A percentile compares a stretch with the other conserved stretches of the same genome.
Evolutionary conservation across 2,888 invertebrate species (phyloP).

Genomic region (Prostheceraeus crozeri): DNA sequence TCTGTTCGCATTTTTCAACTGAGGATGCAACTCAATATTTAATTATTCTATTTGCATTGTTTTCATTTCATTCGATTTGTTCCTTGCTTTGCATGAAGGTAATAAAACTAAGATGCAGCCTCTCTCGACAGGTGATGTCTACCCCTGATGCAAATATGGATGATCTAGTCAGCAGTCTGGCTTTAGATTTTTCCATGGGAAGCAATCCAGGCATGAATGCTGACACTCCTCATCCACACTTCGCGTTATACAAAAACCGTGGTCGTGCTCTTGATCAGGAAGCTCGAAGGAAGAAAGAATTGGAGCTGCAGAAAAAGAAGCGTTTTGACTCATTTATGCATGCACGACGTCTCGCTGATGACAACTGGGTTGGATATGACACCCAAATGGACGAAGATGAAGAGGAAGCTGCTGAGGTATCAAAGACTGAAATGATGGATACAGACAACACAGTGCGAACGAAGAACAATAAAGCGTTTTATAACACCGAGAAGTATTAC

Average conservation of each 20-base stretch:
- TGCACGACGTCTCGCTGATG: constrained; percentile 3
- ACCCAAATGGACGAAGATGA: not conserved
- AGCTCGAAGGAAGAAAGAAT: not conserved
- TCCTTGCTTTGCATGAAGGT: too few relatives aligned
- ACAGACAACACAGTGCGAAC: not conserved
- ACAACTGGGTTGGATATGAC: too few relatives aligned
- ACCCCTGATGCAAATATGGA: too few relatives aligned
- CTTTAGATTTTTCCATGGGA: not conserved
- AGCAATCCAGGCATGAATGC: not conserved
- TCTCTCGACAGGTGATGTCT: too few relatives aligned
- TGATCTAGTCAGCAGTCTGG: not conserved
- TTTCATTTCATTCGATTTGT: too few relatives aligned
- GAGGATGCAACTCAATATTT: too few relatives aligned
- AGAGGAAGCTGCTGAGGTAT: not conserved
- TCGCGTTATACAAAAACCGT: constrained; percentile 4
- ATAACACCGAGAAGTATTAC: not conserved
- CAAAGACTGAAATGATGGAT: not conserved
- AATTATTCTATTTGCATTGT: too few relatives aligned
- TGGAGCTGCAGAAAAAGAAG: not conserved
- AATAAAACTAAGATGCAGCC: too few relatives aligned
- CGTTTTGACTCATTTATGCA: not conserved
- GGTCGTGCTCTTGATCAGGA: constrained; percentile 11
- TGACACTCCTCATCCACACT: not conserved
- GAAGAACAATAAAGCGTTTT: not conserved
- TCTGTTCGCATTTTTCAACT: too few relatives aligned